These are phyloP conservation scores for Cheirogaleus medius DNA, from an alignment of 2,113 vertebrate genomes.

Conservation along the genomic window DNA sequence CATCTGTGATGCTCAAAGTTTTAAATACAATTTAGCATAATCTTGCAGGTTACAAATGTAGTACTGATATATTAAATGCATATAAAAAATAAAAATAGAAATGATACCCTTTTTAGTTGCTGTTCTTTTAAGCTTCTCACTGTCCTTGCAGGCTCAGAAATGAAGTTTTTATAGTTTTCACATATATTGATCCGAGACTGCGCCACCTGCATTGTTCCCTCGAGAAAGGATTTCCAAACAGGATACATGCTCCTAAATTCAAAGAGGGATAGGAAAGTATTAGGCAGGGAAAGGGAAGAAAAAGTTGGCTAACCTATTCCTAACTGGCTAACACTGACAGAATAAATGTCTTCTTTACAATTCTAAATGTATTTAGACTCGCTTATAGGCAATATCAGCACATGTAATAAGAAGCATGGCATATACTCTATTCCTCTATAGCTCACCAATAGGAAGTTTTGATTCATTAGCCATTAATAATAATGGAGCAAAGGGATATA, in stretches of 20 bases:
- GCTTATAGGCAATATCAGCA: conserved; percentile 6
- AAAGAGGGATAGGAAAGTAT: conserved; percentile 60
- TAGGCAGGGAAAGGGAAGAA: not conserved
- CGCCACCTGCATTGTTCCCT: conserved; percentile 96
- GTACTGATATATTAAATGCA: conserved; percentile 25
- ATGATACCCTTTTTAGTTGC: conserved; percentile 94
- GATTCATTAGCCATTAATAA: conserved; percentile 8
- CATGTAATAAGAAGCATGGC: not conserved
- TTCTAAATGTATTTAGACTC: not conserved
- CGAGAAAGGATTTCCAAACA: conserved; percentile 96
- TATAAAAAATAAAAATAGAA: not conserved
- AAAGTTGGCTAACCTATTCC: conserved; percentile 4
- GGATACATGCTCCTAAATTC: conserved; percentile 94
- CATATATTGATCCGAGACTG: conserved; percentile 97
- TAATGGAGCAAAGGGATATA: conserved; percentile 6
- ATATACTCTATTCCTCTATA: not conserved
- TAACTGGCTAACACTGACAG: not conserved
- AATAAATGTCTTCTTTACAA: not conserved
- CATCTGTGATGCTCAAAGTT: not conserved
- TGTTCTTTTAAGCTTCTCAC: conserved; percentile 97
- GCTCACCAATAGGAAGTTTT: not conserved
- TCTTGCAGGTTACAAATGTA: conserved; percentile 31
- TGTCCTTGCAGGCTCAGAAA: conserved; percentile 95
- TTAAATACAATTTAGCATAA: conserved; percentile 35
- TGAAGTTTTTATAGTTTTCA: conserved; percentile 96